Evolutionary conservation across 2,888 invertebrate species (phyloP).

Genomic region (Ditula angustiorana): DNA sequence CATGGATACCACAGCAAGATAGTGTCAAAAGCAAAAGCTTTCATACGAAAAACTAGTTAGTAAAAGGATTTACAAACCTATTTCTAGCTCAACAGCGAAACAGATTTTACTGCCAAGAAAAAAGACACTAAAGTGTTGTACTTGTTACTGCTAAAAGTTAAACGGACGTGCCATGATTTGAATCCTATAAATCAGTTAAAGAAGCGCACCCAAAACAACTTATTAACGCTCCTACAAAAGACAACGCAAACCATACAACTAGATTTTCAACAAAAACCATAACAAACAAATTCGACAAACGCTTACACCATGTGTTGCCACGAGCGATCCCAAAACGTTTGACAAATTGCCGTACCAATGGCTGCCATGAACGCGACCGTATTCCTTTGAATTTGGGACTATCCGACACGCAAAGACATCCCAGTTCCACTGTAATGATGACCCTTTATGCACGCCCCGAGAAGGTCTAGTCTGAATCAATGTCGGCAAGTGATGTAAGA

Average conservation of each 20-base stretch:
- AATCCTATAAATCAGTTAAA: background rate
- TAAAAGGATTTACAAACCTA: background rate
- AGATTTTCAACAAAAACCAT: background rate
- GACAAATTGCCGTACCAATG: slow-evolving; percentile 1
- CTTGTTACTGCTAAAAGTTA: background rate
- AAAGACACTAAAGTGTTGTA: too few species aligned
- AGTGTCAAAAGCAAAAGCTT: background rate
- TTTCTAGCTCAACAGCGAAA: background rate
- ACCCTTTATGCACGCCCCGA: slow-evolving; percentile 38
- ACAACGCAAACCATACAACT: background rate
- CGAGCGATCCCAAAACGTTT: slow-evolving; percentile 9
- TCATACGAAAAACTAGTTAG: background rate
- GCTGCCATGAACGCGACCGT: background rate
- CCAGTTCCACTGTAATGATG: slow-evolving; percentile 32
- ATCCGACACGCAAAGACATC: background rate
- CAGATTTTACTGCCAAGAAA: background rate
- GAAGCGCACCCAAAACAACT: background rate
- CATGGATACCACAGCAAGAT: background rate
- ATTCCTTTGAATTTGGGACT: background rate
- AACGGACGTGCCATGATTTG: background rate
- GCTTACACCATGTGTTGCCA: slow-evolving; percentile 28
- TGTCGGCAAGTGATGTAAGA: slow-evolving; percentile 35
- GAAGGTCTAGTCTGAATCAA: slow-evolving; percentile 36
- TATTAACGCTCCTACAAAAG: background rate
- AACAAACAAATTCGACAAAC: slow-evolving; percentile 24